Base-by-base conservation (phyloP, 2,797 vertebrate genomes). In the Varecia variegata region DNA sequence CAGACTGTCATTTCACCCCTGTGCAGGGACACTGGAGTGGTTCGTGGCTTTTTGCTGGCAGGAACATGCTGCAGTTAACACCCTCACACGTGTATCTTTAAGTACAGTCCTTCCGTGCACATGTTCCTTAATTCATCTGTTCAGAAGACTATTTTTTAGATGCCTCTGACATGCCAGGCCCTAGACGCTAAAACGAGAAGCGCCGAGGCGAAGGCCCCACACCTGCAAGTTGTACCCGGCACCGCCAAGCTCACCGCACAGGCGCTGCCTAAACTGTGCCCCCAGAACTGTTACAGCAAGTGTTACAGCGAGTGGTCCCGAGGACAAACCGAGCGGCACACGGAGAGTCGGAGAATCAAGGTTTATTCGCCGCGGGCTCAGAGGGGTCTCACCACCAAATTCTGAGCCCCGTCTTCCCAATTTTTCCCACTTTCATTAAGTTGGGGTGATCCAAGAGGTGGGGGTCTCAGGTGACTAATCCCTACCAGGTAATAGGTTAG, bases 1-100 rank as follows among this genome's bases (percentile, higher is more conserved):
- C 84, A 60, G 68, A 77, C 71, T 25, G 1, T 2, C 5, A 35
- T 15, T 3, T 21, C 9, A 32, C 47, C 30, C 43, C 35, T 12
- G 0, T 11, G 1, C 10, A 27, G 2, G 65, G 84, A 8, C 21
- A 1, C 45, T 2, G 2, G 38, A 25, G 20, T 18, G 6, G 43
- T 1, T 20, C 7, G 0, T 6, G 47, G 43, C 25, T 38, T 52
- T 43, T 10, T 13, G 40, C 17, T 45, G 4, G 5, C 8, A 27
- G 0, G n/a, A 8, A 7, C 20, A 8, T 2, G 14, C 82, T 27
- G 25, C 52, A 20, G 14, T 47, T 10, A 23, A 17, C 30, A 2
- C 27, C 52, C 20, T 38, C 54, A 13, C 17, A 1, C 35, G 2
- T 3, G 1, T 1, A 1, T 38, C 79, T 71, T 50, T 32, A 21